phyloP scores from a whole-genome alignment of 2,888 invertebrate genomes.

The Encarsia formosa region DNA sequence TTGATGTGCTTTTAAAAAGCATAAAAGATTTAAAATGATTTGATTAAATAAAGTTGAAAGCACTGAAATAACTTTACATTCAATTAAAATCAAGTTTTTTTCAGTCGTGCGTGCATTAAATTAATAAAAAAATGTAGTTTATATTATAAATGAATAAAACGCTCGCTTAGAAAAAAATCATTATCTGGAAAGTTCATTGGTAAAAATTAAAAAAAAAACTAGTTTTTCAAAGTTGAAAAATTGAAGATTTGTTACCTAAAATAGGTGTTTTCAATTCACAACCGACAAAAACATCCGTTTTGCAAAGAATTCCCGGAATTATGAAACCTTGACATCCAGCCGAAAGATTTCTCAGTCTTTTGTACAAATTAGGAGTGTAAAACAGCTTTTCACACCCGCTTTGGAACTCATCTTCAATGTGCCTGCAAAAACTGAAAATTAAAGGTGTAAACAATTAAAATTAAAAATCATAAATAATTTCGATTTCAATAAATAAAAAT shows the following conservation, averaged over 20 bases:
- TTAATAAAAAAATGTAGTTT: too few species aligned
- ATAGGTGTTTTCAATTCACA: slow-evolving; percentile 31
- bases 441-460: not conserved
- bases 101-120: too few species aligned
- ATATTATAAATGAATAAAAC: too few species aligned
- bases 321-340: slow-evolving; percentile 32
- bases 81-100: too few species aligned
- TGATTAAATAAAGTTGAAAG: too few species aligned
- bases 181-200: not conserved
- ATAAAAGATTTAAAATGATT: too few species aligned
- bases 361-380: slow-evolving; percentile 27
- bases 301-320: slow-evolving; percentile 31
- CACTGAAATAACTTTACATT: too few species aligned
- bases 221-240: slow-evolving; percentile 1
- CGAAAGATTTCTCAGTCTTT: slow-evolving; percentile 29
- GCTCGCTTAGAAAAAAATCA: too few species aligned
- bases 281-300: slow-evolving; percentile 31
- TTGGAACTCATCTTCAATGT: slow-evolving; percentile 18
- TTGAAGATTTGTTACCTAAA: slow-evolving; percentile 26
- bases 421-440: slow-evolving; percentile 8
- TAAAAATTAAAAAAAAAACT: not conserved
- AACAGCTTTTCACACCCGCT: slow-evolving; percentile 30
- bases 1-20: too few species aligned
- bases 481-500: too few species aligned
- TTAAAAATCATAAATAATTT: too few species aligned